These are phyloP conservation scores for Drosophila ustulata DNA, from an alignment of 2,888 invertebrate genomes.

Conservation along the genomic window DNA sequence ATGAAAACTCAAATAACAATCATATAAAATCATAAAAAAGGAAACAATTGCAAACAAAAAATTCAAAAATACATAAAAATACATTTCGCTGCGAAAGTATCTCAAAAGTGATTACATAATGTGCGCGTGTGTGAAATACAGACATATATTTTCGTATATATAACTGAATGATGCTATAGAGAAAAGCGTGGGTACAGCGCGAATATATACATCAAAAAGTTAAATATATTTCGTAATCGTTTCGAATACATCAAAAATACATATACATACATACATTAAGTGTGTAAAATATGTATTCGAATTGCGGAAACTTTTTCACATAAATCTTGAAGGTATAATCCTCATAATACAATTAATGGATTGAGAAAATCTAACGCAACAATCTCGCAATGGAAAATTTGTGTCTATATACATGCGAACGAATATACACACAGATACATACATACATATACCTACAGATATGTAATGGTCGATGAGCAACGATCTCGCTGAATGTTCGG, in stretches of 20 bases:
- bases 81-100: slow-evolving; percentile 22
- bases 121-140: slow-evolving; percentile 73
- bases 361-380: slow-evolving; percentile 38
- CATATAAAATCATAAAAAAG: slow-evolving; percentile 11
- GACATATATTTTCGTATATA: slow-evolving; percentile 31
- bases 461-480: slow-evolving; percentile 16
- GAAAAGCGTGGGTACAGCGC: slow-evolving; percentile 40
- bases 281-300: slow-evolving; percentile 5
- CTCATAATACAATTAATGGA: slow-evolving; percentile 29
- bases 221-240: slow-evolving; percentile 71
- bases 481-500: slow-evolving; percentile 20
- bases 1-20: not conserved
- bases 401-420: slow-evolving; percentile 21
- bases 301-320: slow-evolving; percentile 46
- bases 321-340: slow-evolving; percentile 20
- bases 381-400: slow-evolving; percentile 44
- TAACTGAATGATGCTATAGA: slow-evolving; percentile 24
- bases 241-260: slow-evolving; percentile 40
- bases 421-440: not conserved
- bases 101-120: slow-evolving; percentile 69
- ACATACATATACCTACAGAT: slow-evolving; percentile 5
- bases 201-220: slow-evolving; percentile 33
- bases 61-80: slow-evolving; percentile 1
- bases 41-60: slow-evolving; percentile 6
- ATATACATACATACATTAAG: slow-evolving; percentile 14